These are phyloP conservation scores for Dryocosmus kuriphilus DNA, from an alignment of 2,888 invertebrate genomes.

Conservation along the genomic window DNA sequence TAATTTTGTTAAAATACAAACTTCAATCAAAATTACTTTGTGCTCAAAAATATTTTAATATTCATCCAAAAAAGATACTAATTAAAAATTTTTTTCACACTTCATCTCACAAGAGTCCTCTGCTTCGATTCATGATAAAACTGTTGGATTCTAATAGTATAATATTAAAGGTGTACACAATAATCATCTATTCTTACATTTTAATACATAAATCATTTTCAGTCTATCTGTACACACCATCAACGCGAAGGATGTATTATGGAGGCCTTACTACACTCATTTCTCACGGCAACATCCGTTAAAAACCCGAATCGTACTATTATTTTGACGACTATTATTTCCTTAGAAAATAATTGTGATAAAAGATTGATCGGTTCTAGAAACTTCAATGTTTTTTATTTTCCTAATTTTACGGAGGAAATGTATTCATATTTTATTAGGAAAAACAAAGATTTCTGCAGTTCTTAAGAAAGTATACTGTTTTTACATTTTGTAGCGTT, in stretches of 20 bases:
- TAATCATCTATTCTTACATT: slow-evolving; percentile 26
- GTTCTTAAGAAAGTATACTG: background rate
- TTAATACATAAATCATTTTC: slow-evolving; percentile 58
- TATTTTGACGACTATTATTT: slow-evolving; percentile 29
- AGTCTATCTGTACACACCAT: slow-evolving; percentile 71
- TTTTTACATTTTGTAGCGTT: background rate
- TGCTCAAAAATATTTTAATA: background rate
- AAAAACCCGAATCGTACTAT: slow-evolving; percentile 42
- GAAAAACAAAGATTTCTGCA: background rate
- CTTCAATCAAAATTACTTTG: background rate
- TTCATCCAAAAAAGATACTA: background rate
- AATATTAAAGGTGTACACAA: slow-evolving; percentile 33
- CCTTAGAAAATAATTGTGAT: background rate
- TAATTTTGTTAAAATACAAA: background rate
- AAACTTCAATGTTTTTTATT: background rate
- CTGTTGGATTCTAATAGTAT: slow-evolving; percentile 4
- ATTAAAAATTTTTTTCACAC: background rate
- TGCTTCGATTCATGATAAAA: background rate
- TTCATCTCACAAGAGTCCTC: background rate
- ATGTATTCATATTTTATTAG: background rate
- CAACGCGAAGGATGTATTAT: slow-evolving; percentile 54
- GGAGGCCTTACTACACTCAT: slow-evolving; percentile 48
- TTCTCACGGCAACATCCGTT: slow-evolving; percentile 59
- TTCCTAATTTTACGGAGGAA: background rate
- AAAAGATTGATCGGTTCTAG: background rate